Percentiles rank a stretch among this genome's conserved stretches.
These are phyloP conservation scores for Drosophila kanekoi DNA, from an alignment of 2,888 invertebrate genomes.

Conservation along the genomic window DNA sequence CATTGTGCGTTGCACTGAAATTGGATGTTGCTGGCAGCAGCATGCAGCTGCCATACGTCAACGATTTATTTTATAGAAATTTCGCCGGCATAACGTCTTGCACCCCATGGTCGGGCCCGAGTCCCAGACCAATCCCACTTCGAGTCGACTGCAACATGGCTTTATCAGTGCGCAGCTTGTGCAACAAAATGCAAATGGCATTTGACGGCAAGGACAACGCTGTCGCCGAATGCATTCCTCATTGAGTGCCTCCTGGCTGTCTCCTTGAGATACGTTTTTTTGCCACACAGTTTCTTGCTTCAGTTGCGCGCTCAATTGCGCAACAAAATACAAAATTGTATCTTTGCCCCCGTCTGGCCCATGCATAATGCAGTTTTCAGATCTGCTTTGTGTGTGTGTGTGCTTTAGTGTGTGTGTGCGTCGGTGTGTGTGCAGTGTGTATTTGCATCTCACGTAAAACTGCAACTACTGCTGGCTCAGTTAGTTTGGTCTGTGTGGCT, in stretches of 20 bases:
- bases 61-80: constrained; percentile 67
- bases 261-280: constrained; percentile 39
- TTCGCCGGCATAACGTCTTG: constrained; percentile 17
- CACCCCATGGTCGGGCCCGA: background rate
- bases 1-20: constrained; percentile 54
- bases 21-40: constrained; percentile 61
- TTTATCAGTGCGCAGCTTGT: constrained; percentile 50
- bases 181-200: constrained; percentile 57
- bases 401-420: constrained; percentile 21
- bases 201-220: constrained; percentile 56
- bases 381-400: constrained; percentile 8
- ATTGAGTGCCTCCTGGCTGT: constrained; percentile 62
- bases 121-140: background rate
- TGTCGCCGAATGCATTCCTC: constrained; percentile 60
- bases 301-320: constrained; percentile 78
- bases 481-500: constrained; percentile 34
- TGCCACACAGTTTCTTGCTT: constrained; percentile 58
- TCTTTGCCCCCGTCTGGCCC: constrained; percentile 37
- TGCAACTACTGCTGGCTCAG: constrained; percentile 31
- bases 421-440: constrained; percentile 6
- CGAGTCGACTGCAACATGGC: constrained; percentile 36
- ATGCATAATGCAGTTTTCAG: constrained; percentile 56
- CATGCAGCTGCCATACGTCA: constrained; percentile 54
- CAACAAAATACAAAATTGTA: constrained; percentile 74
- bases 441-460: constrained; percentile 28